phyloP scores from a whole-genome alignment of 2,113 vertebrate species.

The Numenius arquata region DNA sequence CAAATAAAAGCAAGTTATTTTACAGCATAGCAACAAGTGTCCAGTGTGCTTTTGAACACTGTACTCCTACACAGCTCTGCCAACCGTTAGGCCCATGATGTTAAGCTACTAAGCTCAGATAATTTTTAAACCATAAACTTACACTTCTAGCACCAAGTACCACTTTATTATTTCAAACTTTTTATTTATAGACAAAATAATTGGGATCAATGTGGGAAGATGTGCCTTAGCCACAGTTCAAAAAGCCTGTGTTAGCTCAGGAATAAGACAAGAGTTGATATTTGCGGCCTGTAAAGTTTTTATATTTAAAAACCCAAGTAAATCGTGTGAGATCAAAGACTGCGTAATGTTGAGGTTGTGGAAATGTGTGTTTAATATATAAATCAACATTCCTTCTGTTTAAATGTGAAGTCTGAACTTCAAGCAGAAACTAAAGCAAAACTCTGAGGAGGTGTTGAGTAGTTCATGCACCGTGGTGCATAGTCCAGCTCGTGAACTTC shows the following conservation, averaged over 20 bases:
- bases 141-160: neutral
- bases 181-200: neutral
- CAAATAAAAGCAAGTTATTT: neutral
- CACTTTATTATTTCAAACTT: neutral
- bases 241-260: neutral
- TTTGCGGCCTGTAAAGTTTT: neutral
- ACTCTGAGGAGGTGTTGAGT: neutral
- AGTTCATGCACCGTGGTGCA: neutral
- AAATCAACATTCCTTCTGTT: neutral
- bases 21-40: neutral
- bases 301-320: neutral
- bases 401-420: neutral
- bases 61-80: neutral
- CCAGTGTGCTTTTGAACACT: neutral
- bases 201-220: neutral
- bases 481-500: neutral
- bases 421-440: neutral
- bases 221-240: neutral
- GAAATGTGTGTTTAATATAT: neutral
- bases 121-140: neutral
- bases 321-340: neutral
- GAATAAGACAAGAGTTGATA: neutral
- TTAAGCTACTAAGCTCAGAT: neutral
- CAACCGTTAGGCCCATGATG: neutral
- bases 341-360: rapidly evolving